Evolutionary conservation across 2,113 vertebrate genomes (phyloP).

Genomic region (Halichoerus grypus): DNA sequence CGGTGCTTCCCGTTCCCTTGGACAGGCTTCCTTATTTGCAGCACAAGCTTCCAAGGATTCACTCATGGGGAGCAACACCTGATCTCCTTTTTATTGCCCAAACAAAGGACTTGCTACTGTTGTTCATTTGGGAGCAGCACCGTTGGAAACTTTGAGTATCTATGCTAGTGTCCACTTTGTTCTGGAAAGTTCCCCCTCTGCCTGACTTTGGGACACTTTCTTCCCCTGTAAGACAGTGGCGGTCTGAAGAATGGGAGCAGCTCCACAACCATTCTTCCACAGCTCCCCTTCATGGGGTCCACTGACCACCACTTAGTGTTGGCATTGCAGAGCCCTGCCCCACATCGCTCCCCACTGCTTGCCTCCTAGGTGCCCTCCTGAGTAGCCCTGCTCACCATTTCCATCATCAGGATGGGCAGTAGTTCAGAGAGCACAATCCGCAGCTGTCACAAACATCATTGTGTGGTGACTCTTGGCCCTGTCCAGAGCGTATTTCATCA

Average conservation of each 20-base stretch:
- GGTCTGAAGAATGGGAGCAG: neutral
- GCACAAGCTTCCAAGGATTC: too few relatives aligned
- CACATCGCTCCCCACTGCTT: neutral
- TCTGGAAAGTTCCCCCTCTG: neutral
- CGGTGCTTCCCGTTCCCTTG: neutral
- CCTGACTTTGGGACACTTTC: neutral
- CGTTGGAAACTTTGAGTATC: neutral
- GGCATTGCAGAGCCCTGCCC: neutral
- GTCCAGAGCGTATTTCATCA: too few relatives aligned
- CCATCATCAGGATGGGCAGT: neutral
- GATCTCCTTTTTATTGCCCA: neutral
- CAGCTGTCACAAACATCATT: neutral
- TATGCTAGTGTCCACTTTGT: neutral
- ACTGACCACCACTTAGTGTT: neutral
- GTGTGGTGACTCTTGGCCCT: neutral
- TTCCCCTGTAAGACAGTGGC: too few relatives aligned
- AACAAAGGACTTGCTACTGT: neutral
- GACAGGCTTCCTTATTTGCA: neutral
- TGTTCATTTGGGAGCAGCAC: neutral
- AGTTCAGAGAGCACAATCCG: neutral
- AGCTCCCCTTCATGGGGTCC: too few relatives aligned
- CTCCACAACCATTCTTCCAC: too few relatives aligned
- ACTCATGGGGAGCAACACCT: rapidly evolving
- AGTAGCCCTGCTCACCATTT: neutral
- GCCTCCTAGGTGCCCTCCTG: neutral